These are phyloP conservation scores for Brachionus asplanchnoidis DNA, from an alignment of 1,140 invertebrate genomes.

Conservation along the genomic window DNA sequence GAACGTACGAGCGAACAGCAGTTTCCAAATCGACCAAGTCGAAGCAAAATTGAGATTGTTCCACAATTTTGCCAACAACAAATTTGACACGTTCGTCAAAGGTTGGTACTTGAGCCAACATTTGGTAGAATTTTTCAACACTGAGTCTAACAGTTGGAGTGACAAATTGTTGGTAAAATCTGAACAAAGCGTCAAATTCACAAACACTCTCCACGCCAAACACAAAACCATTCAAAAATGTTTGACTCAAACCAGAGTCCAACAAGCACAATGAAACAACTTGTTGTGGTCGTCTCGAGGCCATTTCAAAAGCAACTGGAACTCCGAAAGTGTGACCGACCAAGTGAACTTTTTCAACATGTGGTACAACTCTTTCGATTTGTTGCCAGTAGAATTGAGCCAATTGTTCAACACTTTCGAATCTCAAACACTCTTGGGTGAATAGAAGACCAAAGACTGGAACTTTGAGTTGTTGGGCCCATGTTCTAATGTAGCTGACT, in stretches of 20 bases:
- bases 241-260: conserved; percentile 22
- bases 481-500: neutral
- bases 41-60: neutral
- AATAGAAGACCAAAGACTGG: neutral
- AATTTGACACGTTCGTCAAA: conserved; percentile 32
- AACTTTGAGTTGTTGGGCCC: conserved; percentile 15
- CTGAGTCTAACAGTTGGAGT: neutral
- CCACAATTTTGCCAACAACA: conserved; percentile 8
- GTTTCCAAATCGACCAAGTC: conserved; percentile 19
- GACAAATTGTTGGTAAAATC: conserved; percentile 37
- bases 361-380: conserved; percentile 16
- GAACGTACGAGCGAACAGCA: neutral
- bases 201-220: neutral
- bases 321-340: conserved; percentile 5
- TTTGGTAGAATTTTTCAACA: conserved; percentile 15
- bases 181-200: conserved; percentile 23
- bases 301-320: conserved; percentile 37
- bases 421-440: conserved; percentile 1
- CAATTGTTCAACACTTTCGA: conserved; percentile 17
- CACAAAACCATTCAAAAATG: neutral
- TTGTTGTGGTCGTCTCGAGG: conserved; percentile 2
- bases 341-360: conserved; percentile 2
- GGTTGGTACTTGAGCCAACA: neutral
- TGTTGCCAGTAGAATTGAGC: conserved; percentile 30
- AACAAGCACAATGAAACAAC: conserved; percentile 7